phyloP scores from a whole-genome alignment of 2,888 invertebrate genomes.

The Ptycholaimellus sp. region DNA sequence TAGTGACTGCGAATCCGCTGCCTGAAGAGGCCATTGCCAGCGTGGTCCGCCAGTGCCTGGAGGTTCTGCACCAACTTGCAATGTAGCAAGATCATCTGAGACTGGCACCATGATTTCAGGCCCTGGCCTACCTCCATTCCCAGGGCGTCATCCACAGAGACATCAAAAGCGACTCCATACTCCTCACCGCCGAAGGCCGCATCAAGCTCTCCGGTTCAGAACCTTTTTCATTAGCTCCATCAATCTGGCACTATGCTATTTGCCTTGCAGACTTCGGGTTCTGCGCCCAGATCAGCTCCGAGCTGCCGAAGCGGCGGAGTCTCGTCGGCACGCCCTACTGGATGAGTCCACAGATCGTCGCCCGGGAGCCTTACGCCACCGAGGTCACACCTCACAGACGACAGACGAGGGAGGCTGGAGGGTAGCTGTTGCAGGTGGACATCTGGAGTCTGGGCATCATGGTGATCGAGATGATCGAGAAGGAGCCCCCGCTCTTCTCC shows the following conservation, averaged over 20 bases:
- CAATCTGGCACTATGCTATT: neutral
- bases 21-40: constrained; percentile 96
- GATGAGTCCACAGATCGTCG: constrained; percentile 48
- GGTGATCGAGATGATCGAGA: constrained; percentile 98
- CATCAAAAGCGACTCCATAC: constrained; percentile 91
- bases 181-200: constrained; percentile 76
- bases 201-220: constrained; percentile 29
- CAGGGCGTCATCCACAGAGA: constrained; percentile 58
- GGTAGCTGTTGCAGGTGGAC: too few species aligned
- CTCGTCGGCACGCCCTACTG: constrained; percentile 96
- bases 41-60: constrained; percentile 60
- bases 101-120: constrained; percentile 69
- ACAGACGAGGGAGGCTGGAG: too few species aligned
- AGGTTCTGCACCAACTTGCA: constrained; percentile 56
- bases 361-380: constrained; percentile 80
- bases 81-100: neutral
- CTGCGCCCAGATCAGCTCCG: constrained; percentile 68
- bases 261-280: constrained; percentile 92
- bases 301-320: constrained; percentile 80
- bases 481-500: constrained; percentile 96
- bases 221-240: constrained; percentile 4
- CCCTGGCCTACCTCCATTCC: constrained; percentile 78
- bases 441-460: constrained; percentile 47
- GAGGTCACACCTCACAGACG: too few species aligned
- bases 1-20: constrained; percentile 82